Evolutionary conservation across 2,888 invertebrate genomes (phyloP).

Genomic region (Tetramorium bicarinatum): DNA sequence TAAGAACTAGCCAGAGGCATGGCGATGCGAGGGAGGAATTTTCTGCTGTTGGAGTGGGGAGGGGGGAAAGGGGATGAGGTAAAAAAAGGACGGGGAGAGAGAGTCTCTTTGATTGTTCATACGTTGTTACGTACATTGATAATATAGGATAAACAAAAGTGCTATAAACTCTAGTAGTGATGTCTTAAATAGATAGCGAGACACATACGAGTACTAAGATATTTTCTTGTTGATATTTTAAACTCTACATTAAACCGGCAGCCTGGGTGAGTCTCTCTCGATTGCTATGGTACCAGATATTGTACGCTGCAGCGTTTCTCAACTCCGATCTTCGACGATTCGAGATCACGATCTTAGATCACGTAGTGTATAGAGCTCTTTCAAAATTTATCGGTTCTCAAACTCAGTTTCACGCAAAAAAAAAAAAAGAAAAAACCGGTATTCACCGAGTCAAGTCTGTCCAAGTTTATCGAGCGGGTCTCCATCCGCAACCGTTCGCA

Average conservation of each 20-base stretch:
- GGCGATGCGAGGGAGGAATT: constrained; percentile 25
- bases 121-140: constrained; percentile 84
- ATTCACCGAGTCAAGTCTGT: constrained; percentile 1
- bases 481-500: constrained; percentile 4
- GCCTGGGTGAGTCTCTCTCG: constrained; percentile 81
- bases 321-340: constrained; percentile 42
- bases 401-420: constrained; percentile 8
- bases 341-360: constrained; percentile 13
- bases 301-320: constrained; percentile 71
- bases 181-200: constrained; percentile 80
- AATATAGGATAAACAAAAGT: constrained; percentile 79
- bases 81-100: constrained; percentile 11
- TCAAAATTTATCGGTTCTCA: constrained; percentile 15
- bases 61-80: constrained; percentile 36
- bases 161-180: constrained; percentile 82
- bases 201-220: constrained; percentile 79
- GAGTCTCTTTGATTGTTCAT: constrained; percentile 77
- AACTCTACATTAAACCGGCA: constrained; percentile 82
- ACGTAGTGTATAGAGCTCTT: constrained; percentile 8
- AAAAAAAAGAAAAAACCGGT: not conserved
- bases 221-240: constrained; percentile 85
- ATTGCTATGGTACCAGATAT: constrained; percentile 65
- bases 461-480: constrained; percentile 24
- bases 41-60: constrained; percentile 37
- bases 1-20: constrained; percentile 58